Evolutionary conservation across 1,140 invertebrate genomes (phyloP).

Genomic region (Psix sp.): DNA sequence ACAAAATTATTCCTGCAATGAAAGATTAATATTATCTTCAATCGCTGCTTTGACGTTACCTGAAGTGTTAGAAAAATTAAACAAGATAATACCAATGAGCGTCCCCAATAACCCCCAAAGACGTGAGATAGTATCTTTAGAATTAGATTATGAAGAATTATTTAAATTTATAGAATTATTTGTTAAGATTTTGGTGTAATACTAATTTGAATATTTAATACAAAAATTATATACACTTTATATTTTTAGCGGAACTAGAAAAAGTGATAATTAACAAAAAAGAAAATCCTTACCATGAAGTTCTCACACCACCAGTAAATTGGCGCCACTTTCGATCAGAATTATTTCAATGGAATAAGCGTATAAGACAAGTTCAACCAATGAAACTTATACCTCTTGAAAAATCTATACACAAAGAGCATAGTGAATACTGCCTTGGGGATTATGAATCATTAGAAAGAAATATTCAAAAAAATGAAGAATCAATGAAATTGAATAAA

Average conservation of each 20-base stretch:
- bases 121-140: slow-evolving; percentile 21
- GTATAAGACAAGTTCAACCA: too few species aligned
- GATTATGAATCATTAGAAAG: neutral
- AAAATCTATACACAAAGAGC: slow-evolving; percentile 11
- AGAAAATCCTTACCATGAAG: too few species aligned
- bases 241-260: too few species aligned
- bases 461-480: neutral
- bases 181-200: neutral
- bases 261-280: too few species aligned
- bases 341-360: too few species aligned
- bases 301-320: too few species aligned
- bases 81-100: slow-evolving; percentile 64
- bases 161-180: slow-evolving; percentile 1
- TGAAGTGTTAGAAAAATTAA: slow-evolving; percentile 64
- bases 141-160: neutral
- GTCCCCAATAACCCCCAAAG: slow-evolving; percentile 5
- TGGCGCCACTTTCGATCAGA: too few species aligned
- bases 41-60: slow-evolving; percentile 71
- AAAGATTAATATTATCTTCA: slow-evolving; percentile 69
- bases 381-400: neutral
- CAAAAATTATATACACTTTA: too few species aligned
- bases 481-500: too few species aligned
- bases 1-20: slow-evolving; percentile 66
- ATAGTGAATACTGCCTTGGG: slow-evolving; percentile 10
- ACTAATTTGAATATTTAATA: slow-evolving; percentile 20